Evolutionary conservation across 2,888 invertebrate species (phyloP), one percentile per base, ranked within the genome.

Genomic region (Creontiades dilutus): DNA sequence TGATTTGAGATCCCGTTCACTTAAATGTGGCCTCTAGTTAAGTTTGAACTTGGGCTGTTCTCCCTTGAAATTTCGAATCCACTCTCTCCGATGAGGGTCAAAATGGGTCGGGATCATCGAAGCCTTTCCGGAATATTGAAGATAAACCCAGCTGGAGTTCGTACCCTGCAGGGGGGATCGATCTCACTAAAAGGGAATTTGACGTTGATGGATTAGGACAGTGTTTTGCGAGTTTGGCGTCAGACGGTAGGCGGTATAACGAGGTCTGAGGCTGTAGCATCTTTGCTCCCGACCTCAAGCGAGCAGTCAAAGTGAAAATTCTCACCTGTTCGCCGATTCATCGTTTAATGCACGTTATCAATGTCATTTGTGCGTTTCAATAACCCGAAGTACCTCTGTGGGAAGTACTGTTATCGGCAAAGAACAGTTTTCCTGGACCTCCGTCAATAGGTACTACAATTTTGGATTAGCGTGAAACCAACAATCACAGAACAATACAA

Each of bases 151-250:
- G 68, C 19, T 68, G 68, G 68, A 11, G 23, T 12, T 19, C 9
- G n/a, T 4, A 16, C 1, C 9, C 11, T 5, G 47, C 46, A 16
- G 19, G 16, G 47, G 78, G 78, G 78, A 46, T 75, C 75, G 37
- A 27, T 46, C 46, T 47, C 28, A 47, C 78, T 78, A 78, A 78
- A 78, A 78, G 78, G 78, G 78, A 78, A 47, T 47, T 78, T 78
- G 78, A 78, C 78, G 78, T 78, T 78, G 78, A 78, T 78, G 37
- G 78, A 78, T 47, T 78, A 19, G 78, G 78, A 47, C 78, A 78
- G 37, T 78, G 68, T 68, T 68, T 68, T 68, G 68, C 23, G 7
- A 46, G 37, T 37, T 78, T n/a, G 75, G 75, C 75, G 75, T 75
- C 75, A 75, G 75, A 13, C 37, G 28, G 75, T 12, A 7, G 68